Base-by-base conservation (phyloP, 1,140 invertebrate genomes). In the Halictus rubicundus region DNA sequence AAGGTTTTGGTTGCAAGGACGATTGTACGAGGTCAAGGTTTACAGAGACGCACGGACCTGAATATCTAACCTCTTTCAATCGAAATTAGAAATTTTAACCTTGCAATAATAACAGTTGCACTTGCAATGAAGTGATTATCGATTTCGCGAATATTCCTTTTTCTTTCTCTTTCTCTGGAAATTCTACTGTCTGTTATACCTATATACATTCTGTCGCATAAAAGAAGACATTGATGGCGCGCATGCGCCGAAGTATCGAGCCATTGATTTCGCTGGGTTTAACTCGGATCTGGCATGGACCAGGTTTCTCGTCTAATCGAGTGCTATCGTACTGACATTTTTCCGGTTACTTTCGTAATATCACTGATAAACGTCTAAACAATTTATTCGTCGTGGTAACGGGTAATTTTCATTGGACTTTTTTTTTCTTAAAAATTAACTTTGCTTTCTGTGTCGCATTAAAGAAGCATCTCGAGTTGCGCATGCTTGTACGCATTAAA, bases 11-110 rank as follows among this genome's bases (percentile, higher is more conserved):
- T 32, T 32, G 32, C 32, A 12, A 25, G 69, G 32, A 60, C 54
- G n/a, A 75, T 80, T 82, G 68, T 21, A 63, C 49, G 64, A 80
- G 83, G 76, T 82, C 80, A 85, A 86, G 83, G 83, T 85, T 85
- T 80, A 70, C 72, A 66, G 42, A 61, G 42, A 42, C 64, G 23
- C 25, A 25, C 5, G 63, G 69, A 9, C 10, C 32, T 61, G 68
- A 64, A 77, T 77, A 59, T 39, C 46, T 49, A 42, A 82, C 52
- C 77, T 57, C 2, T 21, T n/a, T 0, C 16, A 7, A 37, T 5
- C n/a, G 7, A 2, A 7, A 14, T 68, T 39, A 25, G 2, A 66
- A 21, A 23, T 75, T 69, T 32, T 72, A 21, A 21, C n/a, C 5
- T 14, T 16, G 46, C 63, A 23, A 32, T 21, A 9, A 25, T 16